Evolutionary conservation across 2,797 vertebrate species (phyloP).

Genomic region (Otolemur crassicaudatus): DNA sequence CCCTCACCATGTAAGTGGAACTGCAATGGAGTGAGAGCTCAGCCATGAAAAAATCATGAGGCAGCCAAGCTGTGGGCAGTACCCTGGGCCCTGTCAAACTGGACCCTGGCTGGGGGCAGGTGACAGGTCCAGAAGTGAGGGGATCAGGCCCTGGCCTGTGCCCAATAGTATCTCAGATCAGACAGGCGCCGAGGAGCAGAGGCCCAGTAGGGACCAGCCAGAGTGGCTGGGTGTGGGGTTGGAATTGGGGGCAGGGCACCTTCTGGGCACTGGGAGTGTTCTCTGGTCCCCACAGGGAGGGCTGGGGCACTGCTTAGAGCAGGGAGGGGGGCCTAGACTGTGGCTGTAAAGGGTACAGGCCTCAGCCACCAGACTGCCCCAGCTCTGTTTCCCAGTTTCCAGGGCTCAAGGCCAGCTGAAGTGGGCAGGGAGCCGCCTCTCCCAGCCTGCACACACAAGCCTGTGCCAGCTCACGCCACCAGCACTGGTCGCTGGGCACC

Average conservation of each 20-base stretch:
- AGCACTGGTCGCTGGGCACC: conserved; percentile 2
- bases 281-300: rapidly evolving
- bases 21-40: conserved; percentile 64
- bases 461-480: conserved; percentile 45
- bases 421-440: not conserved
- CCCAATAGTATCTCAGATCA: not conserved
- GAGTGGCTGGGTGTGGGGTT: not conserved
- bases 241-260: not conserved
- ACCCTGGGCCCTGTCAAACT: conserved; percentile 27
- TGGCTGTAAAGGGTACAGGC: not conserved
- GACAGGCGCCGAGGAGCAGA: not conserved
- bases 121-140: not conserved
- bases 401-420: not conserved
- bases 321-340: not conserved
- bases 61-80: conserved; percentile 75
- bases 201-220: not conserved
- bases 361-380: not conserved
- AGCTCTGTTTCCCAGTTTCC: conserved; percentile 3
- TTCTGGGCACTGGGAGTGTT: rapidly evolving
- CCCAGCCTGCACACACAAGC: not conserved
- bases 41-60: conserved; percentile 89
- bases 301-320: not conserved
- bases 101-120: not conserved
- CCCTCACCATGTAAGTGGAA: conserved; percentile 77
- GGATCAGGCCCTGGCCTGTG: not conserved